These are phyloP conservation scores for Pseudomyrmex concolor DNA, from an alignment of 1,140 invertebrate species.

Conservation along the genomic window DNA sequence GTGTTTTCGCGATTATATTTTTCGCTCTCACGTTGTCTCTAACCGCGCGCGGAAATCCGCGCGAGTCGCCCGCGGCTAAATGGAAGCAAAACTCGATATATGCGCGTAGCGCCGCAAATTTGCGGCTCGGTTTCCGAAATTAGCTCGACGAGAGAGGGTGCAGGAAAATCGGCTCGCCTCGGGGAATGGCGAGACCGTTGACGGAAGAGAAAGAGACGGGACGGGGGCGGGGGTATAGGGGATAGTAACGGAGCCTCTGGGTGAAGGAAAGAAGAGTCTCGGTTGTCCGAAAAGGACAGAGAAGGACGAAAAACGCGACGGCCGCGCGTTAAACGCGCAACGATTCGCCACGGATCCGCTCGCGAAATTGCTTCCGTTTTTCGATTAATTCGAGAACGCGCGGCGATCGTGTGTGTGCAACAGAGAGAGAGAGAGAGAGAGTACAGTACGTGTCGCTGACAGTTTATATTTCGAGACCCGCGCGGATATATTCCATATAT, in stretches of 20 bases:
- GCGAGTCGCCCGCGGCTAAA: constrained; percentile 64
- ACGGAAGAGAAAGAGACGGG: not conserved
- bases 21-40: constrained; percentile 13
- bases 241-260: constrained; percentile 5
- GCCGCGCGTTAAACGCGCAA: constrained; percentile 61
- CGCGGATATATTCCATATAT: constrained; percentile 29
- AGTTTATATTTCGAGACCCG: constrained; percentile 71
- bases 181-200: constrained; percentile 47
- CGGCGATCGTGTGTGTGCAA: constrained; percentile 31
- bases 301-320: constrained; percentile 38
- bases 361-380: constrained; percentile 78
- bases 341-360: constrained; percentile 54
- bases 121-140: constrained; percentile 72
- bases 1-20: constrained; percentile 50
- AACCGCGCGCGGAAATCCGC: constrained; percentile 29
- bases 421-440: not conserved
- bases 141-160: constrained; percentile 66
- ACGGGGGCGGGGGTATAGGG: not conserved
- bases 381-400: constrained; percentile 77
- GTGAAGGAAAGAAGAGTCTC: not conserved
- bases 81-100: constrained; percentile 70
- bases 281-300: constrained; percentile 11
- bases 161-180: constrained; percentile 72
- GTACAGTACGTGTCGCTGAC: constrained; percentile 67
- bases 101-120: constrained; percentile 71